Evolutionary conservation across 2,888 invertebrate species (phyloP).

Genomic region (Melangyna quadrimaculata): DNA sequence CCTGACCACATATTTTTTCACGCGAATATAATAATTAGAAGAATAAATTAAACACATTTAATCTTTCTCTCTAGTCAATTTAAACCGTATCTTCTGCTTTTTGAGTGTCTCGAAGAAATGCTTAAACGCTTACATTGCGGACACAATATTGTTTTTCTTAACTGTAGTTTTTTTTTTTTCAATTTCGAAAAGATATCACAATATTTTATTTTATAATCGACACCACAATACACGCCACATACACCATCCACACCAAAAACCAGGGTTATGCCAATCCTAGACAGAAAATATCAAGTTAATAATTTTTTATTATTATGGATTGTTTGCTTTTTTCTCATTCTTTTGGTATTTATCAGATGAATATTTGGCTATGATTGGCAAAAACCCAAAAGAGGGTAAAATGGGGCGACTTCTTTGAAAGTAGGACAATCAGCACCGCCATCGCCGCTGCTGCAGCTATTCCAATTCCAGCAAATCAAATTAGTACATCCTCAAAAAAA

Average conservation of each 20-base stretch:
- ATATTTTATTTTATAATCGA: slow-evolving; percentile 21
- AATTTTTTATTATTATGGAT: slow-evolving; percentile 15
- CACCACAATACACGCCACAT: slow-evolving; percentile 26
- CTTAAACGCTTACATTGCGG: slow-evolving; percentile 66
- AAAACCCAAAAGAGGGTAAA: slow-evolving; percentile 80
- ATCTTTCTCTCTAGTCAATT: slow-evolving; percentile 6
- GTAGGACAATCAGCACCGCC: slow-evolving; percentile 57
- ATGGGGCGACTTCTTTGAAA: slow-evolving; percentile 81
- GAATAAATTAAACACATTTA: slow-evolving; percentile 28
- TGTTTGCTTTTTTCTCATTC: slow-evolving; percentile 35
- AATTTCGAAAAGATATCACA: slow-evolving; percentile 28
- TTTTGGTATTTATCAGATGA: slow-evolving; percentile 78
- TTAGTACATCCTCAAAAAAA: slow-evolving; percentile 39
- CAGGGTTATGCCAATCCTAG: slow-evolving; percentile 68
- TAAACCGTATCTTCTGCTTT: slow-evolving; percentile 53
- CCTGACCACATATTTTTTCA: slow-evolving; percentile 54
- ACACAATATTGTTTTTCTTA: slow-evolving; percentile 46
- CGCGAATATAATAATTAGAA: slow-evolving; percentile 38
- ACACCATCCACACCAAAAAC: slow-evolving; percentile 10
- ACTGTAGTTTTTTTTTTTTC: slow-evolving; percentile 38
- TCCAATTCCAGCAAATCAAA: slow-evolving; percentile 56
- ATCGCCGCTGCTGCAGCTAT: slow-evolving; percentile 61
- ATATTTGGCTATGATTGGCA: slow-evolving; percentile 81
- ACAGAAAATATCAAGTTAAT: slow-evolving; percentile 57
- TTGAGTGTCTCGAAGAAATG: slow-evolving; percentile 68